These are phyloP conservation scores for Sinelater perroti DNA, from an alignment of 2,888 invertebrate genomes.

Conservation along the genomic window DNA sequence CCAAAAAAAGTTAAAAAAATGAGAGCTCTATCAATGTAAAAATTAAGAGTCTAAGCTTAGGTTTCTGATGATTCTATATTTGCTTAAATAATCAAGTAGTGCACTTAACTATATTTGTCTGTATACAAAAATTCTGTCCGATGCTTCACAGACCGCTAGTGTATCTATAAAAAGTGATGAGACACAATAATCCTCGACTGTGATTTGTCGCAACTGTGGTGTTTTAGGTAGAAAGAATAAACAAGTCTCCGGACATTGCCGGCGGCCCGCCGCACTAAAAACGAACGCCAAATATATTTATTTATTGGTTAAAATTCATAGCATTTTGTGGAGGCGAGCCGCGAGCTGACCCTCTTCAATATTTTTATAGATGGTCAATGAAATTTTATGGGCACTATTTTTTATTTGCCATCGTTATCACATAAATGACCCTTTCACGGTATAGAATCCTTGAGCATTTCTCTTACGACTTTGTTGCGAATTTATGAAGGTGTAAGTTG, in stretches of 20 bases:
- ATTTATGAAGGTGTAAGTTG: constrained; percentile 36
- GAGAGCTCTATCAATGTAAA: not conserved
- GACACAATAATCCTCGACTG: too few relatives aligned
- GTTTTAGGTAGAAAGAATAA: too few relatives aligned
- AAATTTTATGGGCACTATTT: constrained; percentile 46
- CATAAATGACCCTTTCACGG: constrained; percentile 42
- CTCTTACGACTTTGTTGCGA: constrained; percentile 35
- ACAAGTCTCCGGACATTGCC: too few relatives aligned
- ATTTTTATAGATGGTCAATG: constrained; percentile 48
- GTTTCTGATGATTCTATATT: too few relatives aligned
- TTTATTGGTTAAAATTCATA: constrained; percentile 39
- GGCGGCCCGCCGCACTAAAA: constrained; percentile 3
- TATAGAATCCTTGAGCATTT: constrained; percentile 34
- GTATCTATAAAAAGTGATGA: too few relatives aligned
- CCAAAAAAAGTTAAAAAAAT: not conserved
- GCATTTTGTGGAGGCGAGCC: constrained; percentile 34
- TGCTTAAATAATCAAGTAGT: too few relatives aligned
- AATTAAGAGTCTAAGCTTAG: too few relatives aligned
- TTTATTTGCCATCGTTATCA: constrained; percentile 45
- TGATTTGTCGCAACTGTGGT: too few relatives aligned
- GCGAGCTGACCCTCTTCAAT: constrained; percentile 41
- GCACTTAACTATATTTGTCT: too few relatives aligned
- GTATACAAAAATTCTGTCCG: too few relatives aligned
- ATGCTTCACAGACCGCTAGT: too few relatives aligned
- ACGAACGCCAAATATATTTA: constrained; percentile 27